phyloP scores from a whole-genome alignment of 2,797 vertebrate genomes.

The Eptatretus atami region DNA sequence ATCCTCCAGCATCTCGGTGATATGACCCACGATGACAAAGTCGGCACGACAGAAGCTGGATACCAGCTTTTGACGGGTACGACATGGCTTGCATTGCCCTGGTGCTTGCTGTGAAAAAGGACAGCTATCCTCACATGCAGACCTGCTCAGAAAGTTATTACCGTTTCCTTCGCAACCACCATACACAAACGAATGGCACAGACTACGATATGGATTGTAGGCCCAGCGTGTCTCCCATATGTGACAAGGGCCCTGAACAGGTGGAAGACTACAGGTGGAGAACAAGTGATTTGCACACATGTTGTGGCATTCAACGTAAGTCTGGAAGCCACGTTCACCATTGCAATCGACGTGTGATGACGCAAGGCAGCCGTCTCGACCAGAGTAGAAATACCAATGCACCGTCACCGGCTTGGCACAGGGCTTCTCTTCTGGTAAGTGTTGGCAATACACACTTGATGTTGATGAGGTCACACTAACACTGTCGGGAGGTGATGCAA shows the following conservation, averaged over 20 bases:
- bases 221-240: constrained; percentile 67
- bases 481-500: constrained; percentile 10
- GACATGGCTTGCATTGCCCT: constrained; percentile 49
- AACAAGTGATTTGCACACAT: constrained; percentile 44
- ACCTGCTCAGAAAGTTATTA: constrained; percentile 78
- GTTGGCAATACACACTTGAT: too few relatives aligned
- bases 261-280: constrained; percentile 36
- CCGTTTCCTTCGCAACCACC: constrained; percentile 66
- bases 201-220: constrained; percentile 30
- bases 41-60: constrained; percentile 78
- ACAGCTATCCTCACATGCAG: constrained; percentile 57
- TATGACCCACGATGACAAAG: constrained; percentile 54
- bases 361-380: background rate
- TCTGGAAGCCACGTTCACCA: constrained; percentile 45
- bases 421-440: too few relatives aligned
- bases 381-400: too few relatives aligned
- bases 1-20: constrained; percentile 49
- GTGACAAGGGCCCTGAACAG: constrained; percentile 59
- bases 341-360: constrained; percentile 11
- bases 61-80: constrained; percentile 52
- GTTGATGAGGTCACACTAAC: background rate
- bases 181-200: constrained; percentile 70
- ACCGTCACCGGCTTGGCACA: too few relatives aligned
- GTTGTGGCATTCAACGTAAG: constrained; percentile 39
- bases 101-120: constrained; percentile 20